A percentile compares a stretch with the other conserved stretches of the same genome.
These are phyloP conservation scores for Bellardia bayeri DNA, from an alignment of 2,888 invertebrate species.

Conservation along the genomic window DNA sequence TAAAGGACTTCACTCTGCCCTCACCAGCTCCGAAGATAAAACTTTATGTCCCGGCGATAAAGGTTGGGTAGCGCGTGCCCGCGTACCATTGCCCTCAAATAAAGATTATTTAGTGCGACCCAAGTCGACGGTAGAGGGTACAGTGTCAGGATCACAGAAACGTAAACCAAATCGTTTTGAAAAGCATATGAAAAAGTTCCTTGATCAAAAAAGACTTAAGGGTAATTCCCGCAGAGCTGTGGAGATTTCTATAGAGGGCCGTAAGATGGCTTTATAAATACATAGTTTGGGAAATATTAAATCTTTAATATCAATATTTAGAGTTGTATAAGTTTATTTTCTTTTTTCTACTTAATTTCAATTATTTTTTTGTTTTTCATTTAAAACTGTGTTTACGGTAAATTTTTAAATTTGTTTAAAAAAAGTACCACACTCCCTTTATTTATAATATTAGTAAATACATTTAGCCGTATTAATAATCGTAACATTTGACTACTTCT, in stretches of 20 bases:
- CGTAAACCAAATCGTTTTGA: slow-evolving; percentile 96
- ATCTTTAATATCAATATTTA: slow-evolving; percentile 27
- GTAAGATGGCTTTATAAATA: slow-evolving; percentile 95
- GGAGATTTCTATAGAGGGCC: slow-evolving; percentile 97
- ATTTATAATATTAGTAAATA: slow-evolving; percentile 30
- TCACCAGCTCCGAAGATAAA: slow-evolving; percentile 87
- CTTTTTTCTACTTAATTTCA: background rate
- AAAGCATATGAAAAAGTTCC: slow-evolving; percentile 95
- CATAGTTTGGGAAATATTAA: slow-evolving; percentile 23
- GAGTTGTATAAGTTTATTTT: slow-evolving; percentile 50
- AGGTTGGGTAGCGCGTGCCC: slow-evolving; percentile 97
- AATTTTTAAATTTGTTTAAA: slow-evolving; percentile 35
- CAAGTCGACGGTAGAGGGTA: slow-evolving; percentile 94
- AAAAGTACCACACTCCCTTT: background rate
- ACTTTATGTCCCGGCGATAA: slow-evolving; percentile 95
- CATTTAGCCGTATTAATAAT: background rate
- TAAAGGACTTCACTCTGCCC: slow-evolving; percentile 87
- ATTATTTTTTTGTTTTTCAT: slow-evolving; percentile 5
- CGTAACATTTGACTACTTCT: background rate
- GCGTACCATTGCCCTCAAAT: slow-evolving; percentile 97
- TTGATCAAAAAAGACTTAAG: slow-evolving; percentile 92
- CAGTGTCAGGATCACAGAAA: slow-evolving; percentile 91
- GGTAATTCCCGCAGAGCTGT: slow-evolving; percentile 94
- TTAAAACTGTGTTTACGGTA: slow-evolving; percentile 12
- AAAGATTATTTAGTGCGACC: slow-evolving; percentile 98